Percentiles rank a stretch among this genome's conserved stretches.
phyloP scores from a whole-genome alignment of 2,888 invertebrate genomes.

The Apotomis capreana region DNA sequence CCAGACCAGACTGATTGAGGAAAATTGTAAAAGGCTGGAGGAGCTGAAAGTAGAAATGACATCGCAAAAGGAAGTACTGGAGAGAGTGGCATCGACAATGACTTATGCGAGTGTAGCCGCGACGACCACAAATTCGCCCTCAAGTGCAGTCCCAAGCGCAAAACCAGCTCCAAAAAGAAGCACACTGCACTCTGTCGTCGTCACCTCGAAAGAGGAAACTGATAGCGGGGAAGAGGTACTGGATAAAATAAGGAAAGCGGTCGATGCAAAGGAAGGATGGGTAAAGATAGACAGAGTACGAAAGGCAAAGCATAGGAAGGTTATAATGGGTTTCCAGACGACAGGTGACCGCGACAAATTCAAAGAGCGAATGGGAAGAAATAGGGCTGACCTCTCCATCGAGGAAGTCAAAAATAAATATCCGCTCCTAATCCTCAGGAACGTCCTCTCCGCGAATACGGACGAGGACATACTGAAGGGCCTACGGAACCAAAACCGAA shows the following conservation, averaged over 20 bases:
- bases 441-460: background rate
- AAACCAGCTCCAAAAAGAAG: background rate
- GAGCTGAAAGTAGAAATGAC: too few species aligned
- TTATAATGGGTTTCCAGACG: conserved; percentile 26
- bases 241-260: background rate
- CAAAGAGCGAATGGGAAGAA: background rate
- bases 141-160: too few species aligned
- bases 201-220: too few species aligned
- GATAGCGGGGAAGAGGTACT: background rate
- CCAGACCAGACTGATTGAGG: too few species aligned
- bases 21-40: too few species aligned
- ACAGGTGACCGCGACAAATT: conserved; percentile 18
- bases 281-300: background rate
- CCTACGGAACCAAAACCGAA: conserved; percentile 4
- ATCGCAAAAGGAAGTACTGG: too few species aligned
- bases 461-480: conserved; percentile 31
- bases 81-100: too few species aligned
- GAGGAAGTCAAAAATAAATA: conserved; percentile 12
- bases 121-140: too few species aligned
- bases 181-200: background rate
- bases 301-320: conserved; percentile 21
- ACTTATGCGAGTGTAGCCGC: too few species aligned
- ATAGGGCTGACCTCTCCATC: background rate
- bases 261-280: too few species aligned
- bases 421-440: background rate